Base-by-base conservation (phyloP, 1,140 invertebrate genomes). In the Hermatobates lingyangjiaoensis region DNA sequence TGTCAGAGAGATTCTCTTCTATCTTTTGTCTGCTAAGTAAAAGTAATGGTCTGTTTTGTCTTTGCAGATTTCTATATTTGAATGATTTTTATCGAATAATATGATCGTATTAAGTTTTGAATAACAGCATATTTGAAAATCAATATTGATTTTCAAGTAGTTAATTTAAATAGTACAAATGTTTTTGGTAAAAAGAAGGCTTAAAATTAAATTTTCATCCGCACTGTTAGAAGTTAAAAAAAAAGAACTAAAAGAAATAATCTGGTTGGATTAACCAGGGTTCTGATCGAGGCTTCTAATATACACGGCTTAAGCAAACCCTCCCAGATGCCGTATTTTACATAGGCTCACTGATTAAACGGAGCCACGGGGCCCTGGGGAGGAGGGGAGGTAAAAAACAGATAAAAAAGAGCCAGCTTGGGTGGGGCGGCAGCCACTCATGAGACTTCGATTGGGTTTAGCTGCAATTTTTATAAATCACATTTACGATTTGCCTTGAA, bases 401-500 rank as follows among this genome's bases (percentile, higher is more conserved):
- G 34, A 20, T 24, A 7, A 18, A 12, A 10, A 7, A 21, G 24
- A 26, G 4, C 34, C 25, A 40, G 47, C 26, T 34, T 39, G 47
- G 39, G 38, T 27, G 48, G 40, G 34, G 40, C 34, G 25, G 20
- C 34, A 28, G 38, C 39, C 39, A 38, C 50, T 52, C 54, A 55
- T 48, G 48, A 58, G 51, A 28, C 30, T 52, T 54, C 57, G 55
- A 55, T 56, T 53, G 47, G 52, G 52, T 54, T 54, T 45, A 52
- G 46, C 47, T 26, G 52, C 57, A 58, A 58, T 58, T 58, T 58
- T 58, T 58, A 58, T 58, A 58, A 58, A 58, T 58, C 57, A 58
- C 57, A 58, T 58, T 58, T 58, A 58, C 57, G 57, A 56, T 55
- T 53, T 48, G 42, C 26, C 20, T 47, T 21, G n/a, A n/a, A n/a